Evolutionary conservation across 2,888 invertebrate species (phyloP), one percentile per base, ranked within the genome.

Genomic region (Tyria jacobaeae): DNA sequence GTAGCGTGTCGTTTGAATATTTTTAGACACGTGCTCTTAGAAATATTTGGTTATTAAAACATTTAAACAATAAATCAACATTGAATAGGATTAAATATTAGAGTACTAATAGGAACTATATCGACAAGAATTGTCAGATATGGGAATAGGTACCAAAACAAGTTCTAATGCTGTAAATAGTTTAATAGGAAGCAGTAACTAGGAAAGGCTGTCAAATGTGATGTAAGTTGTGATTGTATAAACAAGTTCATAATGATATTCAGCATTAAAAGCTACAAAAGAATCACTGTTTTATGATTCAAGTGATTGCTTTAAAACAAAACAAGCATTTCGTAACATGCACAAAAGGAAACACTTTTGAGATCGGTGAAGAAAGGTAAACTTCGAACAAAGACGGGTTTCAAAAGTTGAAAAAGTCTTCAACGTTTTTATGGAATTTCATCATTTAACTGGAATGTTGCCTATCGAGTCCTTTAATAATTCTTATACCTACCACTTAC

Each of bases 361-460:
- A 31, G 7, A 31, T 31, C 27, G 27, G 27, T 1, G 1, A 31
- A 31, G 4, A 31, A 31, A 31, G 27, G 27, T 31, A 31, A 31
- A 31, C 4, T 41, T 39, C n/a, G 17, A n/a, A 17, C 41, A n/a
- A 9, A 41, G 17, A 41, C n/a, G n/a, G 2, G 17, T 41, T 41
- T 31, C 3, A 31, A 7, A 31, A 7, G 6, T 31, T 27, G 27
- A 27, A 27, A 27, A 27, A 27, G 6, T 27, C 27, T 27, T 0
- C 10, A 9, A 12, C 12, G 44, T 21, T 12, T 12, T 21, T 44
- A 21, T 44, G 5, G 17, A 12, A 44, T 44, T 44, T 44, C 44
- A 21, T 21, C 31, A 50, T 50, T 31, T 31, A 31, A 50, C 31
- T 21, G 50, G 53, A 53, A 53, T 53, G 53, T 53, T 53, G 53